A percentile compares a stretch with the other conserved stretches of the same genome.
phyloP scores from a whole-genome alignment of 2,113 vertebrate genomes.

The Oryzias melastigma region DNA sequence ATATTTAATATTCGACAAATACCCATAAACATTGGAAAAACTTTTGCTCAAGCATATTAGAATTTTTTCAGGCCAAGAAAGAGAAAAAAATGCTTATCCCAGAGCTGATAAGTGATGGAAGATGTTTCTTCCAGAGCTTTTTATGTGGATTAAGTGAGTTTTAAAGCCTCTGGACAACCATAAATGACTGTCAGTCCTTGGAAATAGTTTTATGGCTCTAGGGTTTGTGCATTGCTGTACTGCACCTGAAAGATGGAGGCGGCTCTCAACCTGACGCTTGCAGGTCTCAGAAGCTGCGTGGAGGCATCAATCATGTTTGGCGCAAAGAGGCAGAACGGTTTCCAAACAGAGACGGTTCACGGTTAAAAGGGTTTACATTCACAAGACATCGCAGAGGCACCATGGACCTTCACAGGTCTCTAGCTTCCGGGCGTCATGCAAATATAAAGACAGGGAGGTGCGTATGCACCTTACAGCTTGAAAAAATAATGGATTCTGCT shows the following conservation, averaged over 20 bases:
- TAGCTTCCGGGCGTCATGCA: no score
- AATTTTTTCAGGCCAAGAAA: no score
- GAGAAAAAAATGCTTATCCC: background rate
- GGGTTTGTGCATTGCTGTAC: slow-evolving; percentile 14
- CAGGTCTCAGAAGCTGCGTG: background rate
- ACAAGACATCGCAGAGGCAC: background rate
- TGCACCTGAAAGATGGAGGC: background rate
- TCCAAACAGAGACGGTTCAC: no score
- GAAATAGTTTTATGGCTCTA: slow-evolving; percentile 7
- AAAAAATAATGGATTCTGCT: no score
- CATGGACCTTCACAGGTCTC: no score
- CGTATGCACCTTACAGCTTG: no score
- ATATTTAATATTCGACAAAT: background rate
- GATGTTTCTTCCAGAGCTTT: background rate
- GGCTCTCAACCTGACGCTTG: background rate
- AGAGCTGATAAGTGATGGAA: background rate
- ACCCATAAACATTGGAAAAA: background rate
- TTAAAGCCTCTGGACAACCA: slow-evolving; percentile 1
- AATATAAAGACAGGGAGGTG: no score
- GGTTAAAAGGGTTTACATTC: no score
- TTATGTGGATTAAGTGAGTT: slow-evolving; percentile 2
- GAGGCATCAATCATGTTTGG: background rate
- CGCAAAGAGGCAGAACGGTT: background rate
- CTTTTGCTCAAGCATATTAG: background rate
- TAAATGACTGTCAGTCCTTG: slow-evolving; percentile 10